Percentiles rank a stretch among this genome's conserved stretches.
Evolutionary conservation across 2,888 invertebrate genomes (phyloP).

Genomic region (Pristionchus arcanus): DNA sequence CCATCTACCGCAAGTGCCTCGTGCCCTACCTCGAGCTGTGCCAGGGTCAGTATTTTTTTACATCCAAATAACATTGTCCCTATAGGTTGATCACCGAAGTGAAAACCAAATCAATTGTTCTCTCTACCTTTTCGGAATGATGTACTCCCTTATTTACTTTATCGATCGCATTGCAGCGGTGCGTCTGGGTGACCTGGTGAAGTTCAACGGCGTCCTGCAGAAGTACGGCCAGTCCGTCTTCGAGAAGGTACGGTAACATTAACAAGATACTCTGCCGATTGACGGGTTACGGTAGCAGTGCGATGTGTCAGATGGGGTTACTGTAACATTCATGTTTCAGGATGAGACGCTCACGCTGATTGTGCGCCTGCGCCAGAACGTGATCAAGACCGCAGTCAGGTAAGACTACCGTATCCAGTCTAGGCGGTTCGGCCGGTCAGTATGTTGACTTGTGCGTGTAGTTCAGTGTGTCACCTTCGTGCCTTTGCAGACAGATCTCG

Average conservation of each 20-base stretch:
- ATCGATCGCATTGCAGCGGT: slow-evolving; percentile 85
- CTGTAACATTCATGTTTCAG: slow-evolving; percentile 85
- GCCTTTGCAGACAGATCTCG: slow-evolving; percentile 58
- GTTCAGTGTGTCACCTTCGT: neutral
- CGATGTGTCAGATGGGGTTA: neutral
- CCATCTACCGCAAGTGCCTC: slow-evolving; percentile 90
- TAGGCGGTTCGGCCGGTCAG: neutral
- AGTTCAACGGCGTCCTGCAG: slow-evolving; percentile 94
- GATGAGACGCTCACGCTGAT: slow-evolving; percentile 98
- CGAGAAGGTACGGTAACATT: neutral
- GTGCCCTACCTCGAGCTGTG: slow-evolving; percentile 97
- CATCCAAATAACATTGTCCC: neutral
- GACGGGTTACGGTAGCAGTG: neutral
- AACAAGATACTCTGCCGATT: neutral
- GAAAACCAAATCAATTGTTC: too few species aligned
- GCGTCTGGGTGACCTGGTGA: slow-evolving; percentile 92
- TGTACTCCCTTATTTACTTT: too few species aligned
- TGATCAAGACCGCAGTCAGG: slow-evolving; percentile 89
- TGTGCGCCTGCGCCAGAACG: slow-evolving; percentile 95
- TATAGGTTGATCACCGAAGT: neutral
- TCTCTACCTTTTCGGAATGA: too few species aligned
- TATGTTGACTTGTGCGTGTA: neutral
- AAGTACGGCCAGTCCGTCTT: slow-evolving; percentile 84
- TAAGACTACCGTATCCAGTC: neutral
- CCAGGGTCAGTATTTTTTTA: slow-evolving; percentile 83